phyloP scores from a whole-genome alignment of 2,797 vertebrate genomes.

The Mus minutoides region DNA sequence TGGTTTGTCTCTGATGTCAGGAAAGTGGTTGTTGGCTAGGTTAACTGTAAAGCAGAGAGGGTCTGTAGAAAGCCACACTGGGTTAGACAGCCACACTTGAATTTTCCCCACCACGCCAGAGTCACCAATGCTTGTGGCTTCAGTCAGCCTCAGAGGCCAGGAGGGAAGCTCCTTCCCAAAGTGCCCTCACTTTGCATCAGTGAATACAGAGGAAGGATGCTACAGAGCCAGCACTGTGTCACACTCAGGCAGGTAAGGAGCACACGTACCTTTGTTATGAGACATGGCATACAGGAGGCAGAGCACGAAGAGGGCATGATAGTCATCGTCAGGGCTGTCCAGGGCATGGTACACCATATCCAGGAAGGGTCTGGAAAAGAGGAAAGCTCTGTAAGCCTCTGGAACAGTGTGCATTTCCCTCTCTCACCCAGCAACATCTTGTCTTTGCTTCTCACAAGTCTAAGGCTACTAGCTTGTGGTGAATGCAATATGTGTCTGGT shows the following conservation, averaged over 20 bases:
- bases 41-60: slow-evolving; percentile 11
- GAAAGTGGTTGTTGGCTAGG: slow-evolving; percentile 36
- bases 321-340: slow-evolving; percentile 94
- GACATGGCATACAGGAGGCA: slow-evolving; percentile 97
- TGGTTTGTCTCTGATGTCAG: slow-evolving; percentile 65
- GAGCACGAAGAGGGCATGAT: slow-evolving; percentile 97
- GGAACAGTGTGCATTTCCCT: neutral
- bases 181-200: too few species aligned
- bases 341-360: slow-evolving; percentile 98
- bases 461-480: neutral
- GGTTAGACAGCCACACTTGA: neutral
- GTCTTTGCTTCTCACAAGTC: neutral
- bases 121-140: slow-evolving; percentile 50
- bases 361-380: slow-evolving; percentile 92
- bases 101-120: neutral
- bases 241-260: neutral
- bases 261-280: slow-evolving; percentile 94
- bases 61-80: slow-evolving; percentile 52
- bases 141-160: neutral
- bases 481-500: neutral
- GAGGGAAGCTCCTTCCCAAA: neutral
- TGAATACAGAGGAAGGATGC: neutral
- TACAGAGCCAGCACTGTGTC: fast-evolving
- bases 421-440: neutral
- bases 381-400: neutral